Evolutionary conservation across 2,888 invertebrate species (phyloP), one percentile per base, ranked within the genome.

Genomic region (Phragmatobia fuliginosa): DNA sequence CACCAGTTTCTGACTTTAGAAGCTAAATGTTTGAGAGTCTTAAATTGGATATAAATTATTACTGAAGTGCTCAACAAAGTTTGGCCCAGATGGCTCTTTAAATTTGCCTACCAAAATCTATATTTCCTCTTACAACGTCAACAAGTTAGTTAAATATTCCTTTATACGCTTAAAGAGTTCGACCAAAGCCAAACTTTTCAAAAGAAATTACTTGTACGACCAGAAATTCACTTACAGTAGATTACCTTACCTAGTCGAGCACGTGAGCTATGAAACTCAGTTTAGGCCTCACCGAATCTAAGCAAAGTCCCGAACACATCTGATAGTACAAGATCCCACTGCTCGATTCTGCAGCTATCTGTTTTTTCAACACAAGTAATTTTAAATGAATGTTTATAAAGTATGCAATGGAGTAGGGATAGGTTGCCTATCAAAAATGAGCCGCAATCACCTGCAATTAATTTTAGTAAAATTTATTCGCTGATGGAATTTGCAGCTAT

Each of bases 301-400:
- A 31, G 64, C 52, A 58, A 70, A 73, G 73, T 71, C 65, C 70
- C 18, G n/a, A 41, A 41, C 69, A n/a, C n/a, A n/a, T n/a, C n/a
- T n/a, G n/a, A n/a, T n/a, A n/a, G n/a, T n/a, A n/a, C n/a, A n/a
- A n/a, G n/a, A n/a, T n/a, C n/a, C n/a, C n/a, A n/a, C n/a, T n/a
- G n/a, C n/a, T n/a, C n/a, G n/a, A n/a, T n/a, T n/a, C n/a, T n/a
- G n/a, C n/a, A n/a, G n/a, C n/a, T n/a, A n/a, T n/a, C n/a, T n/a
- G n/a, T n/a, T n/a, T n/a, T n/a, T n/a, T n/a, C n/a, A n/a, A n/a
- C n/a, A n/a, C n/a, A n/a, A n/a, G n/a, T n/a, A n/a, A n/a, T n/a
- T n/a, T n/a, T n/a, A n/a, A n/a, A n/a, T n/a, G n/a, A n/a, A n/a
- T n/a, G n/a, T n/a, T n/a, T n/a, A n/a, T n/a, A n/a, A n/a, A n/a